Evolutionary conservation across 2,888 invertebrate genomes (phyloP).

Genomic region (Chymomyza amoena): DNA sequence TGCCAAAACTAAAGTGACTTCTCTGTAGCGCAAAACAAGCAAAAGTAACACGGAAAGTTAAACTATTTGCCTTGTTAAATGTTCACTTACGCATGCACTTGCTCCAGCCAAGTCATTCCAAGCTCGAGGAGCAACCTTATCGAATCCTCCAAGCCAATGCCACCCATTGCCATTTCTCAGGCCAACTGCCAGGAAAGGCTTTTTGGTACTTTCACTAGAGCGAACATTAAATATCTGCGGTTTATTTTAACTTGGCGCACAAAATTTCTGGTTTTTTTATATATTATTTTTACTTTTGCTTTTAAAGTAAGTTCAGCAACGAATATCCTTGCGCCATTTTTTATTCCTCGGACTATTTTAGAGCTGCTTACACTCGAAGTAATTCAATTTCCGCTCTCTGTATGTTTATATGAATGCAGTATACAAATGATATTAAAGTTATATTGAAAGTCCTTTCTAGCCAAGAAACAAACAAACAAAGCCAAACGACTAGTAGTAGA

Average conservation of each 20-base stretch:
- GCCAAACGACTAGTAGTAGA: not conserved
- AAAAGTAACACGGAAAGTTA: constrained; percentile 11
- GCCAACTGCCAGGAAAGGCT: not conserved
- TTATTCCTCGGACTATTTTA: constrained; percentile 19
- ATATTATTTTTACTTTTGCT: not conserved
- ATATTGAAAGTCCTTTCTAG: constrained; percentile 53
- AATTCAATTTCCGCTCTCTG: constrained; percentile 62
- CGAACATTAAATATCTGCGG: constrained; percentile 41
- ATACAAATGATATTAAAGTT: constrained; percentile 57
- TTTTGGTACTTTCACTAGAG: constrained; percentile 10
- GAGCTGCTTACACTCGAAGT: constrained; percentile 42
- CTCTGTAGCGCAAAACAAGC: constrained; percentile 17
- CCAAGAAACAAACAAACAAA: constrained; percentile 26
- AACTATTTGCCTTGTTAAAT: constrained; percentile 50
- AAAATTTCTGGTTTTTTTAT: not conserved
- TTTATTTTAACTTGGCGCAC: constrained; percentile 1
- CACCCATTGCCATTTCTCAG: not conserved
- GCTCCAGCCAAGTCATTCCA: not conserved
- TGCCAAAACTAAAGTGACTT: not conserved
- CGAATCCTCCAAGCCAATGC: constrained; percentile 11
- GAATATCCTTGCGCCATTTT: not conserved
- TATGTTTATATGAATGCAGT: not conserved
- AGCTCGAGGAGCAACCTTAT: too few relatives aligned
- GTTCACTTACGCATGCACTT: constrained; percentile 33
- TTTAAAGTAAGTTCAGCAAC: constrained; percentile 11